A percentile compares a stretch with the other conserved stretches of the same genome.
Conservation (phyloP, 2,113 vertebrate genomes). For the Cyanoliseus patagonus region DNA sequence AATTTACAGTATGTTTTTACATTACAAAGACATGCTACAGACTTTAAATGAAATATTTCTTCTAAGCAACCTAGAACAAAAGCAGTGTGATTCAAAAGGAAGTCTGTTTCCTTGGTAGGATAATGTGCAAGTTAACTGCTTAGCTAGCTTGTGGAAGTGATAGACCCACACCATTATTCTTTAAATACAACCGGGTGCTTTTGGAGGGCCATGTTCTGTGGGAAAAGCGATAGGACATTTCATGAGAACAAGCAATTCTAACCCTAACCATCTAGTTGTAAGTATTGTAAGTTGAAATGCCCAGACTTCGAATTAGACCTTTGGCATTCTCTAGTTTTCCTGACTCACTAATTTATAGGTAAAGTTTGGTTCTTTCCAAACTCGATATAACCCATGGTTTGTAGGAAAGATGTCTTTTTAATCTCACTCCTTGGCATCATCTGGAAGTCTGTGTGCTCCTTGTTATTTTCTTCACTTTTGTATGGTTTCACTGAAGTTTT, state of each 20-base stretch:
- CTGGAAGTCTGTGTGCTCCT: background rate
- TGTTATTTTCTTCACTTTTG: background rate
- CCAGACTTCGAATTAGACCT: background rate
- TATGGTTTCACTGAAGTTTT: background rate
- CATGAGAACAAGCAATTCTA: background rate
- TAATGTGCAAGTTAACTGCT: background rate
- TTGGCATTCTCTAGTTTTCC: background rate
- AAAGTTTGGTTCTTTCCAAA: background rate
- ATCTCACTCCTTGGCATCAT: background rate
- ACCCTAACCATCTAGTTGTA: background rate
- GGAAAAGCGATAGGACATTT: background rate
- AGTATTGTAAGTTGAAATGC: background rate
- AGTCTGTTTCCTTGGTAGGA: background rate
- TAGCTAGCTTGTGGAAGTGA: background rate
- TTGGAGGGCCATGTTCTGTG: background rate
- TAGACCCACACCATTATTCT: accelerated
- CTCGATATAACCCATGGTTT: background rate
- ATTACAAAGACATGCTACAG: background rate
- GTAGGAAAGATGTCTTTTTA: background rate
- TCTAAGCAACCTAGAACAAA: background rate
- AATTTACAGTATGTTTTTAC: background rate
- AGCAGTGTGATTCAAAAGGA: background rate
- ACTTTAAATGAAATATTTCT: background rate
- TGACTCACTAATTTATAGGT: background rate
- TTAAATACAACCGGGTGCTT: background rate